Evolutionary conservation across 1,140 invertebrate genomes (phyloP), one percentile per base, ranked within the genome.

Genomic region (Brachionus paranguensis): DNA sequence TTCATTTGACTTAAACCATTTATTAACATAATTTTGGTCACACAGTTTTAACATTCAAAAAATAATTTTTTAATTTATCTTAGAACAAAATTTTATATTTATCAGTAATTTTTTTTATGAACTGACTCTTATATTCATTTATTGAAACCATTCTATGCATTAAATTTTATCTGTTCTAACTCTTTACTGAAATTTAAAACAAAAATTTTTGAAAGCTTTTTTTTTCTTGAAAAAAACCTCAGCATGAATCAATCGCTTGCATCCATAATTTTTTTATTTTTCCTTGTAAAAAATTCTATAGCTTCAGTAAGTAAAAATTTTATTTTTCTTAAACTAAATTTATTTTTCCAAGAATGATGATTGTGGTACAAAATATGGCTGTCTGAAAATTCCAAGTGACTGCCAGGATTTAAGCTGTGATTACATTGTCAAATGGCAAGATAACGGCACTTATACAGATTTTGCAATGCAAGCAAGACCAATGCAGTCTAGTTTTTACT

Each of bases 381-480:
- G 78, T 7, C 17, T 43, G 3, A 41, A 27, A 45, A 60, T 24
- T 43, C 78, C 78, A 45, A 24, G 3, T 27, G 33, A 47, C 24
- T 81, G 78, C 41, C 17, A 64, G 24, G 37, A 43, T 41, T 24
- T 24, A 43, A 17, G 17, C 24, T 81, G 78, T 47, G 37, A 64
- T 41, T 81, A 64, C 33, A 33, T 81, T 20, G 33, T 81, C 5
- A 60, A 81, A 47, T 81, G 78, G 78, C 53, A 37, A 68, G 64
- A 60, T 8, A 43, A 41, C 2, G 29, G 78, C 17, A 20, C n/a
- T 7, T 6, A 41, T 12, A 65, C 78, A 20, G 8, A 68, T 27
- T 81, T 81, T 20, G 37, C 45, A 47, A 60, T 81, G 24, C 50
- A 41, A 45, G 14, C 53, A 24, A 81, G 43, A 29, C 20, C 20